phyloP scores from a whole-genome alignment of 2,888 invertebrate species.

The Ormia ochracea region DNA sequence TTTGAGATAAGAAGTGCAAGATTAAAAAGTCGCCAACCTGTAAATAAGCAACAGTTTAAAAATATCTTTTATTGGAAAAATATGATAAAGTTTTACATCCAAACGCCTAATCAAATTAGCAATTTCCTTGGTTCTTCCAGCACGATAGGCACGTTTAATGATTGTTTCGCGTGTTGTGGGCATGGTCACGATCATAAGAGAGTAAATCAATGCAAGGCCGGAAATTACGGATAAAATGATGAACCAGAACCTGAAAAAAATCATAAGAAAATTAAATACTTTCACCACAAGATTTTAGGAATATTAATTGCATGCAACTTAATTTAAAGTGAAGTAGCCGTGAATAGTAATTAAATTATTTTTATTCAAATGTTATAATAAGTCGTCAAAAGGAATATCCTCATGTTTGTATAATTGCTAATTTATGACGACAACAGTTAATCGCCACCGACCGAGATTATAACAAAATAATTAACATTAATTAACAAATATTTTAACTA shows the following conservation, averaged over 20 bases:
- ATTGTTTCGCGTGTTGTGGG: slow-evolving; percentile 89
- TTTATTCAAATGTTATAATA: too few species aligned
- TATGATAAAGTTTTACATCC: slow-evolving; percentile 79
- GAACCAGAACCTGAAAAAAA: slow-evolving; percentile 84
- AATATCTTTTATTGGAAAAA: not conserved
- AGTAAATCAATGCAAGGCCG: slow-evolving; percentile 88
- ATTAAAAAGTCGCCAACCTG: slow-evolving; percentile 92
- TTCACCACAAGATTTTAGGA: not conserved
- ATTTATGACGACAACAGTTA: too few species aligned
- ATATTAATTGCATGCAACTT: too few species aligned
- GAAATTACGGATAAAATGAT: slow-evolving; percentile 86
- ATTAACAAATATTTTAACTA: too few species aligned
- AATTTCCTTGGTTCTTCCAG: slow-evolving; percentile 85
- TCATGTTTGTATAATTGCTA: too few species aligned
- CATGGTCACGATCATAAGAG: slow-evolving; percentile 86
- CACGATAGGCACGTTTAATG: slow-evolving; percentile 87
- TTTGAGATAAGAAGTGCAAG: slow-evolving; percentile 89
- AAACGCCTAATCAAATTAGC: slow-evolving; percentile 86
- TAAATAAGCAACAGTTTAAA: slow-evolving; percentile 63
- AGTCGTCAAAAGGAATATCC: too few species aligned
- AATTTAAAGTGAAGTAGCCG: too few species aligned
- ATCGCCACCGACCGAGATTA: too few species aligned
- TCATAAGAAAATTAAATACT: not conserved
- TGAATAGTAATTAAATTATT: too few species aligned
- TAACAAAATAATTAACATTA: too few species aligned